Base-by-base conservation (phyloP, 37 sponge, comb jelly and placozoan species). In the Corticium candelabrum region DNA sequence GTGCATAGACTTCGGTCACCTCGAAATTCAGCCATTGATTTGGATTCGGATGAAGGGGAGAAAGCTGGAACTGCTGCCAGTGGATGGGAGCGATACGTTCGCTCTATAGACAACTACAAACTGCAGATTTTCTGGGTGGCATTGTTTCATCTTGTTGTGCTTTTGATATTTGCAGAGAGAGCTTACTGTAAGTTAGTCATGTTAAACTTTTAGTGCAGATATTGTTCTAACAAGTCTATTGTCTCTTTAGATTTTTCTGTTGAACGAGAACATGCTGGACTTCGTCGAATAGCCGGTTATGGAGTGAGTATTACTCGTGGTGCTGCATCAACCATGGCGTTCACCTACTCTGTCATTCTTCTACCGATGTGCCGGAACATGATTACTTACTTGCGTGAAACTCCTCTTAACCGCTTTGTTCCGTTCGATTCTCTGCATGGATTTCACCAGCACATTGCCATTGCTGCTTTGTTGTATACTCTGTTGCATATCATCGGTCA, bases 271-370 rank as follows among this genome's bases (percentile, higher is more conserved):
- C 81, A 82, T 81, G 81, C 74, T 70, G 95, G 95, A 38, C 78
- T 94, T 40, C 84, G 95, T 56, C 88, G 95, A 37, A 94, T 94
- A 31, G 91, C 91, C 71, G 95, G 95, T 2, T 82, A 86, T 76
- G 95, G 95, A 79, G 89, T 94, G 33, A 90, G 90, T 21, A 74
- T 96, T 69, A 96, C 97, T 32, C 89, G 97, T 69, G 97, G 97
- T 32, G 93, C 97, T 67, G 97, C 97, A 21, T 89, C 91, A 11
- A 77, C 83, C 0, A 86, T 93, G 91, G 93, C 93, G 97, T 96
- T 83, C 81, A 87, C 90, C 34, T 96, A 87, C 79, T 85, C 91
- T 36, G 69, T 89, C 43, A 79, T 96, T 37, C 90, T 96, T 21
- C 68, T 96, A 35, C 88, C 93, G 11, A 96, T 96, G 97, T 86